Evolutionary conservation across 30 jellyfish, hydroid and myxozoan genomes (phyloP), one percentile per base, ranked within the genome.

Genomic region (Hydra vulgaris): DNA sequence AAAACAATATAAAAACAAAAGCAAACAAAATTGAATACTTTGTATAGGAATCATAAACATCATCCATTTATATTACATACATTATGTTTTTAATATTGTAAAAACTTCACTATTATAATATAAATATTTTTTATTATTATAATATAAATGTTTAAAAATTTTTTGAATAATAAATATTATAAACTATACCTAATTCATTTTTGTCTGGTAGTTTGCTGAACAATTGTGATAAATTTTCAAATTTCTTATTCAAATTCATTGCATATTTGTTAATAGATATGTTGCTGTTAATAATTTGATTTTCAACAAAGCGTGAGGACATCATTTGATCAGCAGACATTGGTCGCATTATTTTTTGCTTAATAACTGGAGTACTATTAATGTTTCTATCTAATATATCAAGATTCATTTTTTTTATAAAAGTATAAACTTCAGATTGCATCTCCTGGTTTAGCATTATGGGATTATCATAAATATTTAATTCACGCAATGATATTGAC

Each of bases 311-410:
- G 15, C 87, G 68, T 21, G 83, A 26, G 16, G 87, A 80, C 71
- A 80, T 82, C 22, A 80, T 23, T 24, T 80, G 87, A 27, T 70
- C 66, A 15, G 87, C 87, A 22, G 87, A 66, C 87, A 80, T 66
- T 53, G 87, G 87, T 18, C 87, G 87, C 87, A 80, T 80, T 27
- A 52, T 70, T 15, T 18, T 80, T 7, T 74, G 84, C 53, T 26
- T 84, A 25, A 56, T 69, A 23, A 15, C 70, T 20, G 4, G 83
- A 21, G 40, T 23, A 12, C 16, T 1, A 53, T 22, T 7, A 17
- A 15, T 0, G 25, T 40, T 21, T 71, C 22, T 55, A 80, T 80
- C 72, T 18, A 80, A 55, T 8, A 66, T 25, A 21, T 23, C 87
- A 18, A 80, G 52, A 66, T 80, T 26, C 18, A 80, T 15, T 15